Percentiles rank a stretch among this genome's conserved stretches.
phyloP scores from a whole-genome alignment of 1,140 invertebrate species.

The Nebria ingens region DNA sequence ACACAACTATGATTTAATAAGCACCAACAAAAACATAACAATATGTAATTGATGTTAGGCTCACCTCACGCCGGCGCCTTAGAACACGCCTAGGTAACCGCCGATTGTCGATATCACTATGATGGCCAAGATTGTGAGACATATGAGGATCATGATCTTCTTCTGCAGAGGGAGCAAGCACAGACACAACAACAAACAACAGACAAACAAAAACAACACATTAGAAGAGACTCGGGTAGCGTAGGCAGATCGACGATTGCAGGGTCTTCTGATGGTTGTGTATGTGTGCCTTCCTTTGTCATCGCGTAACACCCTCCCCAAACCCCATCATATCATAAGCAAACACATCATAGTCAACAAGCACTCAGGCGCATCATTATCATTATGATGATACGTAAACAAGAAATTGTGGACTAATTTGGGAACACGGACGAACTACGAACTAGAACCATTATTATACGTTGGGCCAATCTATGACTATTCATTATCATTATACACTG shows the following conservation, averaged over 20 bases:
- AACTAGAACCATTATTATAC: no score
- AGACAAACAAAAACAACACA: conserved; percentile 21
- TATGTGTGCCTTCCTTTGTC: conserved; percentile 2
- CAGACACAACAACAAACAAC: conserved; percentile 34
- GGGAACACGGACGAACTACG: not conserved
- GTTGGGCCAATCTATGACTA: no score
- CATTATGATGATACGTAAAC: not conserved
- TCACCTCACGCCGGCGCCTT: conserved; percentile 14
- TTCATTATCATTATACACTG: no score
- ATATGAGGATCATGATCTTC: conserved; percentile 98
- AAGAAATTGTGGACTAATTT: not conserved
- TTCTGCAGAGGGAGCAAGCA: conserved; percentile 72
- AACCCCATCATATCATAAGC: not conserved
- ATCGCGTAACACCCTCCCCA: not conserved
- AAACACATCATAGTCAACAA: not conserved
- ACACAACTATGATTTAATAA: no score
- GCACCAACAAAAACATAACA: conserved; percentile 13
- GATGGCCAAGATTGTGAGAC: conserved; percentile 81
- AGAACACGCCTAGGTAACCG: conserved; percentile 49
- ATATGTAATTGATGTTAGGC: conserved; percentile 12
- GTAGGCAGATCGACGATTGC: no score
- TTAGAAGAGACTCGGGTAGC: conserved; percentile 3
- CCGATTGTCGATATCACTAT: conserved; percentile 66
- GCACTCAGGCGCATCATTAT: not conserved
- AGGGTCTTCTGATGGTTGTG: not conserved